phyloP scores from a whole-genome alignment of 2,888 invertebrate species.

The Lissonota sp. region DNA sequence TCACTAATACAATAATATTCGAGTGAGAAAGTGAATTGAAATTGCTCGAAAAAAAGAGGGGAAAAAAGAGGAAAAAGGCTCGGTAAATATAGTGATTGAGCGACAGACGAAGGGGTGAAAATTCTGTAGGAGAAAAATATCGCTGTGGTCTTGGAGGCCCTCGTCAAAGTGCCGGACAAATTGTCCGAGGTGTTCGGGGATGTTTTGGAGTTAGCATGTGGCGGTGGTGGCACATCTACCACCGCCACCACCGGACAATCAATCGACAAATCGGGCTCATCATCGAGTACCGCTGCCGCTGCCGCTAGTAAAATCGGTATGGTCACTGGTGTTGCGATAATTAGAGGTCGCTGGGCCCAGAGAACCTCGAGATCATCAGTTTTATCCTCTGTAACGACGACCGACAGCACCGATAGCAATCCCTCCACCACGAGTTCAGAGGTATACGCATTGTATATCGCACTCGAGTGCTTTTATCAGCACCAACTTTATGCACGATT shows the following conservation, averaged over 20 bases:
- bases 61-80: not conserved
- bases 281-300: constrained; percentile 57
- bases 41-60: not conserved
- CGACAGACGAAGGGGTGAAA: constrained; percentile 7
- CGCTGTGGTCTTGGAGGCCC: constrained; percentile 77
- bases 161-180: constrained; percentile 82
- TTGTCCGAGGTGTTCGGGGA: constrained; percentile 81
- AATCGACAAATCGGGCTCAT: constrained; percentile 44
- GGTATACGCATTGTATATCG: constrained; percentile 69
- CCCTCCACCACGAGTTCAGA: constrained; percentile 77
- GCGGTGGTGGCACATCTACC: constrained; percentile 70
- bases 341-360: constrained; percentile 78
- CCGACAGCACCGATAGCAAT: constrained; percentile 78
- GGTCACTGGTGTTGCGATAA: constrained; percentile 79
- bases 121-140: no score
- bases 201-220: constrained; percentile 81
- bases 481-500: no score
- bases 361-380: constrained; percentile 76
- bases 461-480: no score
- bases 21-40: not conserved
- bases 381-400: constrained; percentile 76
- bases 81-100: no score
- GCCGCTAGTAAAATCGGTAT: constrained; percentile 76
- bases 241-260: constrained; percentile 67
- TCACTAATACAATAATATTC: not conserved